These are phyloP conservation scores for Dryas iulia DNA, from an alignment of 1,140 invertebrate species.

Conservation along the genomic window DNA sequence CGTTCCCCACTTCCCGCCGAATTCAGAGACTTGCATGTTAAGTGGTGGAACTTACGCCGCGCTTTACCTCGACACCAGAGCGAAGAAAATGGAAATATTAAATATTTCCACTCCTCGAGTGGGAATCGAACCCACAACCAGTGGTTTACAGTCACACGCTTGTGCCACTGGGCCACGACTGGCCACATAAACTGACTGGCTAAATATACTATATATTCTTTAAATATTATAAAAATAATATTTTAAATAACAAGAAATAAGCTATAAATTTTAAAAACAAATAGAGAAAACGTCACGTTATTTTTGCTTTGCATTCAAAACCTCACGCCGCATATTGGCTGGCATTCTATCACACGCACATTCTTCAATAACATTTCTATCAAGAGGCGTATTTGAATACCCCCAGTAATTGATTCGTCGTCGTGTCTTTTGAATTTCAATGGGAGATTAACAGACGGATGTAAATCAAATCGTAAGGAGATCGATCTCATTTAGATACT, in stretches of 20 bases:
- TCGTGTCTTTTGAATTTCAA: slow-evolving; percentile 67
- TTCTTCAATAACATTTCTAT: slow-evolving; percentile 72
- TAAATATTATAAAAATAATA: background rate
- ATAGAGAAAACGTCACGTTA: background rate
- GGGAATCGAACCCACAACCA: no score
- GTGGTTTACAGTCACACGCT: no score
- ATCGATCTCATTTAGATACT: background rate
- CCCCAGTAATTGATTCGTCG: slow-evolving; percentile 72
- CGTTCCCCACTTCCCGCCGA: no score
- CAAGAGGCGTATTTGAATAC: slow-evolving; percentile 65
- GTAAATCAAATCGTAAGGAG: slow-evolving; percentile 51
- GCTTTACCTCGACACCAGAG: no score
- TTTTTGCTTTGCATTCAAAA: slow-evolving; percentile 3
- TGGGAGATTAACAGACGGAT: slow-evolving; percentile 57
- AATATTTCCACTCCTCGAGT: no score
- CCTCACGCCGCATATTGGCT: slow-evolving; percentile 44
- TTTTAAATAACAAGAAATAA: background rate
- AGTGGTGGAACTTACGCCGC: no score
- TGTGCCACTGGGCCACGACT: no score
- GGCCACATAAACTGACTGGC: no score
- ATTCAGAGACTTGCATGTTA: no score
- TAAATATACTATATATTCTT: no score
- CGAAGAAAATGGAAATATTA: no score
- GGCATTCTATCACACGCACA: slow-evolving; percentile 71
- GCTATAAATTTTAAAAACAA: background rate